phyloP scores from a whole-genome alignment of 2,888 invertebrate species.

The Nomada goodeniana region DNA sequence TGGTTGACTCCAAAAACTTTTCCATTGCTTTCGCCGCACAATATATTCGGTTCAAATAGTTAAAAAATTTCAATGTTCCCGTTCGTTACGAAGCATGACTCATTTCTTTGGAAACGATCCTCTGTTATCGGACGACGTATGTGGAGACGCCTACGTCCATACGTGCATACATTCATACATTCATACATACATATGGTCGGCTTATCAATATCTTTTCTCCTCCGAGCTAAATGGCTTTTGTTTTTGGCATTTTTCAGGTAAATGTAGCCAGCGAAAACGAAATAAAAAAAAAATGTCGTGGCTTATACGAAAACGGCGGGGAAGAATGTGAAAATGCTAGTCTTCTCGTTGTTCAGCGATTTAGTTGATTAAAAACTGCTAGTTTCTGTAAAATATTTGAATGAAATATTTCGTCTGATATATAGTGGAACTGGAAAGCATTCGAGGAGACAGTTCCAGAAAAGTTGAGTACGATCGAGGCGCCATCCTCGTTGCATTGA shows the following conservation, averaged over 20 bases:
- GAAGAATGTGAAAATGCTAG: too few relatives aligned
- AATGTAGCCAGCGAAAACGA: background rate
- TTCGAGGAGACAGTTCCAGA: constrained; percentile 52
- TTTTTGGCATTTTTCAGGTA: too few relatives aligned
- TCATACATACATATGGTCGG: background rate
- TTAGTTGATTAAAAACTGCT: too few relatives aligned
- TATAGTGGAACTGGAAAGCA: constrained; percentile 45
- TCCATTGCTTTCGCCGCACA: background rate
- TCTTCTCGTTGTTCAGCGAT: too few relatives aligned
- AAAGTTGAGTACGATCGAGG: constrained; percentile 56
- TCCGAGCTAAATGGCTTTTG: background rate
- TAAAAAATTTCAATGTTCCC: constrained; percentile 14
- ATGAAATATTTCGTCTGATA: too few relatives aligned
- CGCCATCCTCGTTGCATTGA: constrained; percentile 58
- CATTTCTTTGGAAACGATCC: constrained; percentile 42
- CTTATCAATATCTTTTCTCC: background rate
- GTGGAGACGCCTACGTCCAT: constrained; percentile 23
- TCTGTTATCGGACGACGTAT: constrained; percentile 26
- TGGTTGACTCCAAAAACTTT: constrained; percentile 1
- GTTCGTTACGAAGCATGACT: constrained; percentile 35
- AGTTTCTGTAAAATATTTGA: too few relatives aligned
- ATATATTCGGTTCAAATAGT: background rate
- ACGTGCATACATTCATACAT: background rate
- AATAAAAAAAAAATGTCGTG: background rate
- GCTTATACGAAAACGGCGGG: too few relatives aligned